Base-by-base conservation (phyloP, 1,140 invertebrate species). In the Asobara japonica region DNA sequence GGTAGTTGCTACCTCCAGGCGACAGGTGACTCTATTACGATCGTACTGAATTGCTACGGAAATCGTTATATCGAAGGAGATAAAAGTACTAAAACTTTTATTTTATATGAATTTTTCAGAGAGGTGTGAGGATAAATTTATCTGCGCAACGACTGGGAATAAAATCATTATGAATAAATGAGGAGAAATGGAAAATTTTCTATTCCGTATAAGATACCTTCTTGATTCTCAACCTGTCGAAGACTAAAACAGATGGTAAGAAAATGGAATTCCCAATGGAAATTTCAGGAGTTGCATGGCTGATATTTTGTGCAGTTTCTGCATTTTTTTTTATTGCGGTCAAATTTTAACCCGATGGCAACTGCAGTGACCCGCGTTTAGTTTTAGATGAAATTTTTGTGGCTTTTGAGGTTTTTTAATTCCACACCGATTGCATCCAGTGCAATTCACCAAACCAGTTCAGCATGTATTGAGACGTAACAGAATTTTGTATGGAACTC, bases 21-120 rank as follows among this genome's bases (percentile, higher is more conserved):
- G 45, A 51, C 45, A 51, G 45, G 45, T 51, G 45, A 51, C 45
- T 51, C 20, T 20, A 51, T 51, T 51, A 51, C n/a, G 45, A 16
- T 51, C 2, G 36, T 18, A n/a, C 45, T 16, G 5, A 51, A 51
- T 18, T 51, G n/a, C 20, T 18, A 2, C 45, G 11, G 16, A 51
- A 51, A 38, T 38, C 36, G 36, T 38, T 51, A 51, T 51, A 20
- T 51, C 16, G 45, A 51, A n/a, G n/a, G 45, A 51, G 45, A 51
- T 51, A 51, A 51, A 20, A 18, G 45, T 51, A 3, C 5, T 36
- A 11, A 6, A 36, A 6, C 45, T 20, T 20, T 51, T 51, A 18
- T 16, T 16, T 51, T 51, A 51, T 51, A 18, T 51, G 7, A n/a
- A 18, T 51, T 51, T 51, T 2, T 8, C 36, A 38, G 10, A n/a